Conservation (phyloP, 2,113 vertebrate species). For the Phoxinus phoxinus region DNA sequence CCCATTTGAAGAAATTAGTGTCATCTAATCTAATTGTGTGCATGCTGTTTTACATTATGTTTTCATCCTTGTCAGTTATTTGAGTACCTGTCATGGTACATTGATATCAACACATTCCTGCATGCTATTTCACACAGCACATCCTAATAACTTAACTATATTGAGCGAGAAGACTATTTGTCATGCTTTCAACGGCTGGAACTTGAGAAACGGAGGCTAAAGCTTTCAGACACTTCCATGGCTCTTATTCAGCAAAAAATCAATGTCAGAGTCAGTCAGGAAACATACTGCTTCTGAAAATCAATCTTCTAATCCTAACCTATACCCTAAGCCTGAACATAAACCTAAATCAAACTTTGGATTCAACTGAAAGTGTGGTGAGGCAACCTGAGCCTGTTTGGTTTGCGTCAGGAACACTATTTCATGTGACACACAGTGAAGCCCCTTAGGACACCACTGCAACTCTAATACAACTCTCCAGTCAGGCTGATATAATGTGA, state of each 20-base stretch:
- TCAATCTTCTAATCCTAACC: not conserved
- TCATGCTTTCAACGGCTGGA: not conserved
- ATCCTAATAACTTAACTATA: not conserved
- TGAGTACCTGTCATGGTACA: not conserved
- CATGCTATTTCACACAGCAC: not conserved
- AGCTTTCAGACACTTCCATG: not conserved
- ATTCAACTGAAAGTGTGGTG: constrained; percentile 29
- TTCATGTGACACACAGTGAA: constrained; percentile 26
- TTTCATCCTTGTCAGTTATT: constrained; percentile 10
- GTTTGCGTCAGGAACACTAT: constrained; percentile 31
- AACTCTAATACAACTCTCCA: constrained; percentile 8
- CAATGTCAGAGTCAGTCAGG: not conserved
- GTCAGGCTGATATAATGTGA: constrained; percentile 30
- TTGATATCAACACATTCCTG: not conserved
- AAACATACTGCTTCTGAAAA: not conserved
- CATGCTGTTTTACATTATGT: not conserved
- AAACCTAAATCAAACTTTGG: not conserved
- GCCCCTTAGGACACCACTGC: not conserved
- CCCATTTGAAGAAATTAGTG: not conserved
- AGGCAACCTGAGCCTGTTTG: constrained; percentile 33
- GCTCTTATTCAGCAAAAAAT: not conserved
- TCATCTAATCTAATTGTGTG: not conserved
- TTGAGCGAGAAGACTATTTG: constrained; percentile 10
- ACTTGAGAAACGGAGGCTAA: not conserved
- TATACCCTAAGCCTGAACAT: not conserved